Evolutionary conservation across 2,797 vertebrate genomes (phyloP).

Genomic region (Apogon talboti): DNA sequence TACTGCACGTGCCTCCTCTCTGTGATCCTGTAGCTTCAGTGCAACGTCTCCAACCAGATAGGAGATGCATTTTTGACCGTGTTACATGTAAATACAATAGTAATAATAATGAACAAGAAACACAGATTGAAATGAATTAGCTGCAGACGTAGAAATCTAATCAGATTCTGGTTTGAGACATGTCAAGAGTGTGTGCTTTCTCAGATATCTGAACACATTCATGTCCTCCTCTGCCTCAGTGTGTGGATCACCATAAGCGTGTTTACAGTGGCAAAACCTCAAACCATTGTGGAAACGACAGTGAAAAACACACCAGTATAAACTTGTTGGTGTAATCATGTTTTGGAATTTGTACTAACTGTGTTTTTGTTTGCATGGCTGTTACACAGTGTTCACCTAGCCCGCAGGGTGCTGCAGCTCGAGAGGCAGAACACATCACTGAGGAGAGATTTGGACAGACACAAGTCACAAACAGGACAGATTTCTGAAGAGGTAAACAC

Average conservation of each 20-base stretch:
- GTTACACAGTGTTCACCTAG: constrained; percentile 92
- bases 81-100: too few species aligned
- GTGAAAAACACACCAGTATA: constrained; percentile 18
- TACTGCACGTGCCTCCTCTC: too few species aligned
- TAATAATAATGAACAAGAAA: too few species aligned
- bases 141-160: too few species aligned
- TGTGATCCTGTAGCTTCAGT: too few species aligned
- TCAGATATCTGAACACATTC: neutral
- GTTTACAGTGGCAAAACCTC: constrained; percentile 3
- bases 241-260: neutral
- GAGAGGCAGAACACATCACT: constrained; percentile 94
- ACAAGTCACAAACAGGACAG: constrained; percentile 85
- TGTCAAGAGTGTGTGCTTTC: neutral
- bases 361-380: constrained; percentile 38
- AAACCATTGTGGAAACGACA: constrained; percentile 9
- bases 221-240: neutral
- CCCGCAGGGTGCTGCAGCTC: constrained; percentile 94
- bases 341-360: constrained; percentile 49
- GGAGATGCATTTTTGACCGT: too few species aligned
- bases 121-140: too few species aligned
- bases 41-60: too few species aligned
- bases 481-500: constrained; percentile 91
- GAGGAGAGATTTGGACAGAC: constrained; percentile 90
- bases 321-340: constrained; percentile 53
- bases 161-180: too few species aligned